Conservation (phyloP, 2,888 invertebrate genomes). For the Phania funesta region DNA sequence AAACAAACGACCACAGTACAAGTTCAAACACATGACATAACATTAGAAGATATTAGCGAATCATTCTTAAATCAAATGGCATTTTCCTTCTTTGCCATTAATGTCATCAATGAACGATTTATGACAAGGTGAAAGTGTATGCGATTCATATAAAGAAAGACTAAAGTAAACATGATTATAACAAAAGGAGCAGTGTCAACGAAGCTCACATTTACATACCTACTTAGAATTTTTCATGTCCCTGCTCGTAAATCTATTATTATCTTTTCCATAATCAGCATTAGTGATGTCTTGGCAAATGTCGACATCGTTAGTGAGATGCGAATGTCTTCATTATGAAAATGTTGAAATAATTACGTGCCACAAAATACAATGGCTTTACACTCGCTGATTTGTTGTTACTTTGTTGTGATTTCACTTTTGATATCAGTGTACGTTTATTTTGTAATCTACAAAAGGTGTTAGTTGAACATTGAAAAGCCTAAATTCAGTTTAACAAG, state of each 20-base stretch:
- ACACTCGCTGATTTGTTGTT: conserved; percentile 52
- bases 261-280: conserved; percentile 25
- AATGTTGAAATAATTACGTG: conserved; percentile 62
- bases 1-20: conserved; percentile 1
- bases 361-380: conserved; percentile 53
- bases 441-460: background rate
- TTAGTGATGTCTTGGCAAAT: conserved; percentile 5
- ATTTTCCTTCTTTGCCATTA: conserved; percentile 61
- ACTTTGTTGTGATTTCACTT: background rate
- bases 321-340: conserved; percentile 53
- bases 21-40: background rate
- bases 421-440: background rate
- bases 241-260: background rate
- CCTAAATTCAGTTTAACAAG: background rate
- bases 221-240: background rate
- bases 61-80: conserved; percentile 60
- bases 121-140: conserved; percentile 73
- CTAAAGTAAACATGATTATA: conserved; percentile 1
- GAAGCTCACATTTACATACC: background rate
- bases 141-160: conserved; percentile 64
- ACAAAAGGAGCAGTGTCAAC: background rate
- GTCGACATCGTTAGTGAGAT: conserved; percentile 33
- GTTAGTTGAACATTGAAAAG: background rate
- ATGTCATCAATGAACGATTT: conserved; percentile 74
- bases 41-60: background rate